Conservation (phyloP, 2,113 vertebrate genomes). For the Anarhynchus alexandrinus region DNA sequence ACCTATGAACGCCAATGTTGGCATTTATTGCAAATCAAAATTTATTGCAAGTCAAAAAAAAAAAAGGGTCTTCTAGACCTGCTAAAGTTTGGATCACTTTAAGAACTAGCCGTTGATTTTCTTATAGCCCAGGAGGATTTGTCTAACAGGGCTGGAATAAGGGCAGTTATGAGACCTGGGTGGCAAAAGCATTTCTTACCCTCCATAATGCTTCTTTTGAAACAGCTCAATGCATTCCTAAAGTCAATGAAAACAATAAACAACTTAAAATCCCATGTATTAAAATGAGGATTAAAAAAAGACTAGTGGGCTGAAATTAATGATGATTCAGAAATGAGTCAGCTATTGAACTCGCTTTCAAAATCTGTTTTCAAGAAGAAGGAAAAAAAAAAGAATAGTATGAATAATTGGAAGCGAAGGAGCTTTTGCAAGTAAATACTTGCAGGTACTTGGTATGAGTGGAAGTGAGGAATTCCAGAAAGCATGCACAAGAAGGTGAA, state of each 20-base stretch:
- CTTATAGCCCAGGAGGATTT: background rate
- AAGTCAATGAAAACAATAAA: slow-evolving; percentile 24
- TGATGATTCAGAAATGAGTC: slow-evolving; percentile 75
- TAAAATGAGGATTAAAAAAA: slow-evolving; percentile 49
- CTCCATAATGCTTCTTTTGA: background rate
- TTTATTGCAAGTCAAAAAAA: background rate
- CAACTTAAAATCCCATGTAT: background rate
- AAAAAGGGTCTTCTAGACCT: background rate
- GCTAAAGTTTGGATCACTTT: background rate
- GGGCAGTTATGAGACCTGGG: background rate
- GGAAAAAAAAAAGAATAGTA: slow-evolving; percentile 13
- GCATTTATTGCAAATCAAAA: background rate
- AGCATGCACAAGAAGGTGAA: background rate
- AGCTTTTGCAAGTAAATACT: slow-evolving; percentile 57
- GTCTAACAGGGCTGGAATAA: background rate
- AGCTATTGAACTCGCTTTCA: slow-evolving; percentile 66
- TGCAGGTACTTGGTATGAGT: background rate
- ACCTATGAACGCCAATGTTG: background rate
- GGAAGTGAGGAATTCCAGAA: background rate
- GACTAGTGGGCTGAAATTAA: slow-evolving; percentile 69
- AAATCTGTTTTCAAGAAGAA: slow-evolving; percentile 70
- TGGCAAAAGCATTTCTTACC: background rate
- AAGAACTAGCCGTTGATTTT: background rate
- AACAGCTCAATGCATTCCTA: background rate
- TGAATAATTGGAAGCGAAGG: slow-evolving; percentile 68